These are phyloP conservation scores for Eilema griseolum DNA, from an alignment of 2,888 invertebrate genomes.

Conservation along the genomic window DNA sequence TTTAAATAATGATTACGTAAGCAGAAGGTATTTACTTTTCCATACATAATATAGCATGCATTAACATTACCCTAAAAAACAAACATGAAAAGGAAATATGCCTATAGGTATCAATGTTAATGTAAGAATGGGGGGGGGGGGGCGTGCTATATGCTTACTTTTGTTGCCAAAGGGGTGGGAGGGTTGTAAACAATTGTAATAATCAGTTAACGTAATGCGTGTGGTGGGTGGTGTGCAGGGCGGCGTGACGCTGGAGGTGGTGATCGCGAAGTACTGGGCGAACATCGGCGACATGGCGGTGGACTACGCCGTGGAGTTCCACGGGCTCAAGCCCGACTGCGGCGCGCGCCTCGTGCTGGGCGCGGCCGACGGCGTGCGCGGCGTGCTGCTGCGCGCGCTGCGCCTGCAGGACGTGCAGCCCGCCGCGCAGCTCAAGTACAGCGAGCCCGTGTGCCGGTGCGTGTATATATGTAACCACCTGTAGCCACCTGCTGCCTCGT, in stretches of 20 bases:
- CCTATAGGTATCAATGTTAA: no score
- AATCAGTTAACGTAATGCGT: no score
- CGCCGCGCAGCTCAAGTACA: slow-evolving; percentile 90
- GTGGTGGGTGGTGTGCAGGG: slow-evolving; percentile 85
- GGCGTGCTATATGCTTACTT: no score
- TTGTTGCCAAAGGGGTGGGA: no score
- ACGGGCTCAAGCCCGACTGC: slow-evolving; percentile 92
- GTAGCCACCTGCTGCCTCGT: no score
- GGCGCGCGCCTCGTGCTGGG: slow-evolving; percentile 89
- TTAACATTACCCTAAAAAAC: no score
- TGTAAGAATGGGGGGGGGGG: no score
- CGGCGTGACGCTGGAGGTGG: slow-evolving; percentile 94
- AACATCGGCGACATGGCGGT: slow-evolving; percentile 92
- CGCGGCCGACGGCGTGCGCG: slow-evolving; percentile 92
- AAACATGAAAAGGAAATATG: no score
- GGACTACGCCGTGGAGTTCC: slow-evolving; percentile 93
- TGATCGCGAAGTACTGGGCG: slow-evolving; percentile 98
- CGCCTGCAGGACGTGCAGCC: slow-evolving; percentile 94
- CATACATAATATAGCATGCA: no score
- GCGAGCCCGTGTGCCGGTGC: slow-evolving; percentile 90
- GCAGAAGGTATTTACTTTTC: no score
- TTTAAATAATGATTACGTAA: no score
- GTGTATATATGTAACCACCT: slow-evolving; percentile 21
- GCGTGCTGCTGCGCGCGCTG: slow-evolving; percentile 90
- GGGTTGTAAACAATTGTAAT: no score